These are phyloP conservation scores for Planococcus citri DNA, from an alignment of 1,140 invertebrate genomes.

Conservation along the genomic window DNA sequence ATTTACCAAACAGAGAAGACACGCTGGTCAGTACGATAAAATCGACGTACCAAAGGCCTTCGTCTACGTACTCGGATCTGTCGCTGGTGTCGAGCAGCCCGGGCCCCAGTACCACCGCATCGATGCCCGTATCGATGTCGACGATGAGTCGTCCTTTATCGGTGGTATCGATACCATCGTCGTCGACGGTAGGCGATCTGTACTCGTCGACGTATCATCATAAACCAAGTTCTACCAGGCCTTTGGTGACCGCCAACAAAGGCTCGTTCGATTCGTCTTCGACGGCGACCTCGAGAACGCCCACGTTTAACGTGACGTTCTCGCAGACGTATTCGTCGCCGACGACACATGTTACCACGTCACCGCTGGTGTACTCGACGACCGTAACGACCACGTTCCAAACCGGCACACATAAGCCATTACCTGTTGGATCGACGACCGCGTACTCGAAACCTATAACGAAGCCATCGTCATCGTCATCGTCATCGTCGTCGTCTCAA, in stretches of 20 bases:
- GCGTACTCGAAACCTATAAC: slow-evolving; percentile 15
- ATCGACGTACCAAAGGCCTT: slow-evolving; percentile 8
- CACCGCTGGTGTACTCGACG: slow-evolving; percentile 23
- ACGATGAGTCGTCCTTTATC: background rate
- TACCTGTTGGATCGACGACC: background rate
- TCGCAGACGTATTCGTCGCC: slow-evolving; percentile 24
- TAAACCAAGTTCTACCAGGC: background rate
- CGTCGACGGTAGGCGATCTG: background rate
- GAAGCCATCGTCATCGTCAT: slow-evolving; percentile 9
- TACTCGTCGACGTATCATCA: background rate
- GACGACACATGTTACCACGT: slow-evolving; percentile 12
- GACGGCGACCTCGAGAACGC: background rate
- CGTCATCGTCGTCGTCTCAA: slow-evolving; percentile 33
- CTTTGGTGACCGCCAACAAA: background rate
- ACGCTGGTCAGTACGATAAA: slow-evolving; percentile 24
- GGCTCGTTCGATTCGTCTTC: background rate
- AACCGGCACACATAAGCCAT: background rate
- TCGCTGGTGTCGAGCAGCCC: background rate
- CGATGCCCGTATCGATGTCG: background rate
- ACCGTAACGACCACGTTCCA: slow-evolving; percentile 13
- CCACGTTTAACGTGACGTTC: background rate
- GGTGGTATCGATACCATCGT: background rate
- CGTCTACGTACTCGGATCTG: background rate
- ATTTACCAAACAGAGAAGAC: slow-evolving; percentile 25
- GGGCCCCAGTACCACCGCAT: background rate